Conservation (phyloP, 1,140 invertebrate genomes). For the Bemisia tabaci region DNA sequence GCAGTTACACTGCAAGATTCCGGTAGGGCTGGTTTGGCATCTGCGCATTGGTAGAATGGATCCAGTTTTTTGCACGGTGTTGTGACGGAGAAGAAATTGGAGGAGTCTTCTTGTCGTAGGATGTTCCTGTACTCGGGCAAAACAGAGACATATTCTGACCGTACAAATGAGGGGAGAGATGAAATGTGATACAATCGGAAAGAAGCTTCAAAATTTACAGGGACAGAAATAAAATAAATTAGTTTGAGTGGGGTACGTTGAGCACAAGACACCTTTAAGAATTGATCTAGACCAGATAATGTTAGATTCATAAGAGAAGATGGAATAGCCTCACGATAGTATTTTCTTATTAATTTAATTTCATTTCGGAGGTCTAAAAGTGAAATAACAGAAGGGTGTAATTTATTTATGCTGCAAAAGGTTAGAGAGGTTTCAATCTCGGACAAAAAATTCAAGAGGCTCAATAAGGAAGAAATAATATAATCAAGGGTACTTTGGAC, state of each 20-base stretch:
- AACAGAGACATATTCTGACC: not conserved
- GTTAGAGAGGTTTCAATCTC: constrained; percentile 3
- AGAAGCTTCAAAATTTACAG: not conserved
- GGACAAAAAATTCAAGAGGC: not conserved
- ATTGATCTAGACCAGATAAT: not conserved
- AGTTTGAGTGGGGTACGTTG: not conserved
- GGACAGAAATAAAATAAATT: constrained; percentile 3
- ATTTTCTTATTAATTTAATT: constrained; percentile 1
- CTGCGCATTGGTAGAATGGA: not conserved
- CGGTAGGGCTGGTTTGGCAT: not conserved
- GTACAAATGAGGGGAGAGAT: not conserved
- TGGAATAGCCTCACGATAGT: not conserved
- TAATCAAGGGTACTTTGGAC: not conserved
- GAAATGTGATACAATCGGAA: constrained; percentile 1
- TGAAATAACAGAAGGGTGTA: constrained; percentile 4
- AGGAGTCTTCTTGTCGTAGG: not conserved
- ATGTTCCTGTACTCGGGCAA: not conserved
- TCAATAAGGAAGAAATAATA: not conserved
- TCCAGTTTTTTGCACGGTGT: not conserved
- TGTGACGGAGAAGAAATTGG: not conserved
- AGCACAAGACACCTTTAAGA: constrained; percentile 1
- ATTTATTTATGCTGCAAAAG: not conserved
- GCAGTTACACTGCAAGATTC: not conserved
- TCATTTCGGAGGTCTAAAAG: not conserved
- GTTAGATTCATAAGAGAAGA: not conserved